phyloP scores from a whole-genome alignment of 2,797 vertebrate species.

The Chloroceryle amazona region DNA sequence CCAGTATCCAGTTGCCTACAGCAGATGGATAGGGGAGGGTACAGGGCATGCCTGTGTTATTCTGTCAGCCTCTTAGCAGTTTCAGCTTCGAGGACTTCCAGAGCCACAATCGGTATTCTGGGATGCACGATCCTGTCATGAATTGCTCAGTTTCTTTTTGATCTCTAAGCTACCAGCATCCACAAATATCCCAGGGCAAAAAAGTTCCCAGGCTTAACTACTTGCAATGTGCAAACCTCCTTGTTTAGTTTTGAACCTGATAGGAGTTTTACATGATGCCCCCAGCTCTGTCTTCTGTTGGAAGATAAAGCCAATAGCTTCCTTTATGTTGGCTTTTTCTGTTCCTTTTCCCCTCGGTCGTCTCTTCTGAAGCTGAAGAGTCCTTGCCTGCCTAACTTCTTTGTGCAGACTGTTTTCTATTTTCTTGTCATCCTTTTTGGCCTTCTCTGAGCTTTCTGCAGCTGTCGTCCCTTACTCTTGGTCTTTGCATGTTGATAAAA shows the following conservation, averaged over 20 bases:
- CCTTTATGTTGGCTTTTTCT: not conserved
- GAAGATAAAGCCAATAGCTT: not conserved
- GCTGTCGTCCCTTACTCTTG: not conserved
- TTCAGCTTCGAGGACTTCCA: not conserved
- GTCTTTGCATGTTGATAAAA: accelerated
- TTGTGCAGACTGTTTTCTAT: not conserved
- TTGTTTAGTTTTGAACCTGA: not conserved
- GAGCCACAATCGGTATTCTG: not conserved
- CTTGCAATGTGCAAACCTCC: not conserved
- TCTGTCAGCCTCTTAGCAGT: not conserved
- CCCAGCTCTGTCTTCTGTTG: not conserved
- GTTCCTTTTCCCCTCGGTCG: not conserved
- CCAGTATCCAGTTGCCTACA: accelerated
- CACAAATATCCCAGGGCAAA: not conserved
- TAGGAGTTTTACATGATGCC: not conserved
- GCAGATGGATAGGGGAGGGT: not conserved
- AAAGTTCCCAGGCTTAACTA: not conserved
- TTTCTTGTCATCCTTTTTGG: not conserved
- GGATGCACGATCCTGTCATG: not conserved
- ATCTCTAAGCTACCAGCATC: not conserved
- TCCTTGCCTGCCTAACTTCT: not conserved
- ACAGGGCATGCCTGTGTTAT: not conserved
- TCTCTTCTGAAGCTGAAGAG: not conserved
- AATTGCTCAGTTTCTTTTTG: not conserved
- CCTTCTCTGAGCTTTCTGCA: not conserved